Evolutionary conservation across 2,888 invertebrate genomes (phyloP), one percentile per base, ranked within the genome.

Genomic region (Plusia festucae): DNA sequence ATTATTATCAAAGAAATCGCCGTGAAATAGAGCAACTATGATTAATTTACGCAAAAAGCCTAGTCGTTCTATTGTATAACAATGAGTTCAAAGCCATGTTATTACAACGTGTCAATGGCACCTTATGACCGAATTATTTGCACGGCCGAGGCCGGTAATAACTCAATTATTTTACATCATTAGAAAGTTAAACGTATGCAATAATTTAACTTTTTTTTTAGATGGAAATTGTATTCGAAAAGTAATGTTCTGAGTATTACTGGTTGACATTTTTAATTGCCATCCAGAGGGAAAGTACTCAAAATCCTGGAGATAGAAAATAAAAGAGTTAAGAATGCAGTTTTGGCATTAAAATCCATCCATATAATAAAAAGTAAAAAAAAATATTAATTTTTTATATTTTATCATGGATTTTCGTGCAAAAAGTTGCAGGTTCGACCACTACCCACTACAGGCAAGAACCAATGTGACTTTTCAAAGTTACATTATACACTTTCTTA

Each of bases 1-100:
- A n/a, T n/a, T 46, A 16, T 20, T 15, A 11, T 52, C 15, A n/a
- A 5, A 11, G 22, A 52, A 61, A 61, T 69, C 54, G 34, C 18
- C 27, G 32, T 46, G 32, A 60, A 74, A 13, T 30, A 49, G 70
- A 70, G 59, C 16, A 15, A 56, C 68, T 60, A 40, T 65, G 2
- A 49, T 49, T 44, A 63, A 58, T 61, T 55, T 61, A 34, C 30
- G 53, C 63, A 75, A 78, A 68, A 79, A 77, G 67, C 54, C 16
- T 60, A 64, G 66, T 55, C 65, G 54, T 64, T 63, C 59, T 64
- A 77, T 69, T 69, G 75, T 65, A 60, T 68, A 61, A 46, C 60
- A 73, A 79, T 76, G 65, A 73, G 66, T 76, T 68, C 73, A 69
- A 79, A 65, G 77, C 18, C 76, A 54, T 65, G 53, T 57, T 53